Evolutionary conservation across 2,113 vertebrate species (phyloP).

Genomic region (Ciconia stormi): DNA sequence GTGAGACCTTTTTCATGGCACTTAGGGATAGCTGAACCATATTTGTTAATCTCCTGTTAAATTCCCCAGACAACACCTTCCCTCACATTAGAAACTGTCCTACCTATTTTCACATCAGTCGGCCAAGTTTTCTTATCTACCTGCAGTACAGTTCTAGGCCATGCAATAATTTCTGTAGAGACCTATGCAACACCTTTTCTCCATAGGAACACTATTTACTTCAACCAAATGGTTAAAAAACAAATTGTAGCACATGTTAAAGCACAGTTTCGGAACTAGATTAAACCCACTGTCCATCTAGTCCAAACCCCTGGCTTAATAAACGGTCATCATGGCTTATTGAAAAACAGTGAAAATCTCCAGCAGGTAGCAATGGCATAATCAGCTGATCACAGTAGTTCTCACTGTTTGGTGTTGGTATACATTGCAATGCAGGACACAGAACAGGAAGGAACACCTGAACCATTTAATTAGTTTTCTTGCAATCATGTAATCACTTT

Average conservation of each 20-base stretch:
- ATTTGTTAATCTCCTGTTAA: not conserved
- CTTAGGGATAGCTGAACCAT: not conserved
- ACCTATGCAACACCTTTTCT: not conserved
- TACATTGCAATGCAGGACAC: not conserved
- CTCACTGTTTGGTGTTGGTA: not conserved
- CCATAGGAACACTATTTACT: not conserved
- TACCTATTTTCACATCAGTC: not conserved
- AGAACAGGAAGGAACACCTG: not conserved
- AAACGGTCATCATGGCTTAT: not conserved
- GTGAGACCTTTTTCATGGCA: not conserved
- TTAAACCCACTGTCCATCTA: not conserved
- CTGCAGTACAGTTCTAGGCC: not conserved
- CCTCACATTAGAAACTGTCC: not conserved
- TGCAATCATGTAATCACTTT: not conserved
- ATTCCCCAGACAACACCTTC: not conserved
- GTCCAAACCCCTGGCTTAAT: not conserved
- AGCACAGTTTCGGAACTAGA: not conserved
- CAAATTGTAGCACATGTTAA: not conserved
- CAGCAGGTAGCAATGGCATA: not conserved
- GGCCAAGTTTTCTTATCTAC: not conserved
- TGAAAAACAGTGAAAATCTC: not conserved
- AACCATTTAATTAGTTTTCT: not conserved
- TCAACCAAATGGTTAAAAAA: not conserved
- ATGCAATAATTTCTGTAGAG: rapidly evolving
- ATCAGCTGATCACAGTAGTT: not conserved